Percentiles rank a stretch among this genome's conserved stretches.
Evolutionary conservation across 2,113 vertebrate genomes (phyloP).

Genomic region (Haliaeetus leucogaster): DNA sequence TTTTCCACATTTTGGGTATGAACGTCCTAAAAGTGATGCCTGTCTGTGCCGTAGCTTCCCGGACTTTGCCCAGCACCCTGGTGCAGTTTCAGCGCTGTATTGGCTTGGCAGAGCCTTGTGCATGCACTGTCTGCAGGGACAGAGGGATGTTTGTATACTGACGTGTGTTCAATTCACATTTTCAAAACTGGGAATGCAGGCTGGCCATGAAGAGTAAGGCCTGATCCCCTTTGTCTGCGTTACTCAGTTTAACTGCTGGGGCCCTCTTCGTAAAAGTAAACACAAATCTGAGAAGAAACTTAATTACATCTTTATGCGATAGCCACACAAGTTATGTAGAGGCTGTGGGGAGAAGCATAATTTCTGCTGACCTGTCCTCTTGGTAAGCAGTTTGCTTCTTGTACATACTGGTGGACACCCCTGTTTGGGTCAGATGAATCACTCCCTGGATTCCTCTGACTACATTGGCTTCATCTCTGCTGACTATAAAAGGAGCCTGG

Average conservation of each 20-base stretch:
- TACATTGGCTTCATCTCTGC: neutral
- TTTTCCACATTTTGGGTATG: neutral
- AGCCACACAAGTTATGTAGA: neutral
- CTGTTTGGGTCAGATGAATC: neutral
- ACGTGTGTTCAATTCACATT: neutral
- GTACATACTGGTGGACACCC: neutral
- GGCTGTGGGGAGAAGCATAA: neutral
- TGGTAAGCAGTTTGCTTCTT: neutral
- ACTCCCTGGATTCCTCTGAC: neutral
- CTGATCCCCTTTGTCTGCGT: neutral
- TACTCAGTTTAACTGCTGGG: neutral
- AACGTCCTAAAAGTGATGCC: neutral
- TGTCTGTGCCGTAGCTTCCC: neutral
- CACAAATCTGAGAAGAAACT: neutral
- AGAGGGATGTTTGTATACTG: neutral
- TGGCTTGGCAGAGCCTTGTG: neutral
- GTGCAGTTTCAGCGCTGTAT: neutral
- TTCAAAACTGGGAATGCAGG: neutral
- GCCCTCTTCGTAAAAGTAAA: neutral
- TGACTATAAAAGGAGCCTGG: neutral
- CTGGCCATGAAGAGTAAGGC: neutral
- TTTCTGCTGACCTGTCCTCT: neutral
- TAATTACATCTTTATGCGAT: neutral
- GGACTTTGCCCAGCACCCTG: neutral
- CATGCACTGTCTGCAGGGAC: rapidly evolving